Evolutionary conservation across 2,113 vertebrate genomes (phyloP), one percentile per base, ranked within the genome.

Genomic region (Prunella himalayana): DNA sequence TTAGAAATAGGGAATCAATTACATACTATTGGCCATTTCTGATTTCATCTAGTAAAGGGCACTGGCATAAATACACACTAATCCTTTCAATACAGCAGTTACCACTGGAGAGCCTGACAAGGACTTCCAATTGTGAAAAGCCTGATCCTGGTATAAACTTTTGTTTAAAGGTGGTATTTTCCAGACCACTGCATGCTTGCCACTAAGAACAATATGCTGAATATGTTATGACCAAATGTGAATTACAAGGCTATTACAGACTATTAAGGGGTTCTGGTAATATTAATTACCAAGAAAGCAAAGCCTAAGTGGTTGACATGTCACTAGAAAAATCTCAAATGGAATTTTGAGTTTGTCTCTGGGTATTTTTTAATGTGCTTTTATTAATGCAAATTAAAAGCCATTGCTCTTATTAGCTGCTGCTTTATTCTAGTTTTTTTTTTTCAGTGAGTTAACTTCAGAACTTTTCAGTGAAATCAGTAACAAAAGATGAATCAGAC

Each of bases 401-500:
- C 61, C 75, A 85, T 92, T 69, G 78, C 70, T 64, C 70, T 95
- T 89, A 95, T 90, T 95, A 96, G 50, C 45, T 85, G 63, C 23
- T 82, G 82, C 66, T 95, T 95, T 92, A 89, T 79, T 92, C 42
- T 69, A 3, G 47, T 47, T 95, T 92, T 75, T 72, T 95, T 93
- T 64, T 90, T 93, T 2, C 39, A 81, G 33, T 18, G 68, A 90
- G 68, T 93, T 92, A 88, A 92, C 85, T 90, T 80, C 84, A 95
- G 87, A 92, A 92, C 87, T 95, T 96, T 97, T 95, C 82, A 93
- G 84, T 88, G 91, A 97, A 97, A 96, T 96, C 93, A 95, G 96
- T 96, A 95, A 87, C 84, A 89, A 82, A 90, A 95, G 87, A 95
- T 91, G 93, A 96, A 97, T 95, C 96, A 95, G 96, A 96, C 91